Evolutionary conservation across 2,113 vertebrate genomes (phyloP), one percentile per base, ranked within the genome.

Genomic region (Chaetodon auriga): DNA sequence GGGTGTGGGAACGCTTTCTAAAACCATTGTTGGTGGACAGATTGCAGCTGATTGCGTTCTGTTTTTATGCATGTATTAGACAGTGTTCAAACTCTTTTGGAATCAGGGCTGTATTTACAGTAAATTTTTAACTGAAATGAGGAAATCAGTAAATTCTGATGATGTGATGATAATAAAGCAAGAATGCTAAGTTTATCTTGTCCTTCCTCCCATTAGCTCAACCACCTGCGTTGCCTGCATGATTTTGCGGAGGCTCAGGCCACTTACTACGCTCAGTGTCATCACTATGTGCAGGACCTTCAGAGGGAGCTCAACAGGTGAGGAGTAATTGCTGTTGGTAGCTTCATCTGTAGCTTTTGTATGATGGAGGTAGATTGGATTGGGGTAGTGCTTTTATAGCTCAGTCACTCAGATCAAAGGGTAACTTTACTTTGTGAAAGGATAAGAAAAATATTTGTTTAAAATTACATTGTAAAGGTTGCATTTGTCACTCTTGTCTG

Each of bases 181-280:
- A 25, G 5, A 8, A 9, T 62, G 7, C 70, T 8, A 11, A 64
- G 5, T n/a, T 64, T 0, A 2, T 45, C 41, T 65, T 46, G 21
- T 30, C 23, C 3, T 25, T 18, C 25, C 14, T 48, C 14, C 58
- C 83, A 45, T 5, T 94, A 99, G 98, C 96, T 98, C 70, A 99
- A 99, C 88, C 98, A 99, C 78, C 96, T 98, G 35, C 97, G 97
- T 23, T 98, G 98, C 74, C 93, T 99, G 83, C 97, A 98, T 0
- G 98, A 99, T 78, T 99, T 99, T 57, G 96, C 96, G 1, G 98
- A 99, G 81, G 97, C 97, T 48, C 98, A 99, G 94, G 96, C 97
- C 15, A 96, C 96, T 0, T 99, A 97, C 91, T 99, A 97, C 0
- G 95, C 96, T 4, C 97, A 99, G 92, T 97, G 97, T 91, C 97